Base-by-base conservation (phyloP, 2,888 invertebrate genomes). In the Apoda limacodes region DNA sequence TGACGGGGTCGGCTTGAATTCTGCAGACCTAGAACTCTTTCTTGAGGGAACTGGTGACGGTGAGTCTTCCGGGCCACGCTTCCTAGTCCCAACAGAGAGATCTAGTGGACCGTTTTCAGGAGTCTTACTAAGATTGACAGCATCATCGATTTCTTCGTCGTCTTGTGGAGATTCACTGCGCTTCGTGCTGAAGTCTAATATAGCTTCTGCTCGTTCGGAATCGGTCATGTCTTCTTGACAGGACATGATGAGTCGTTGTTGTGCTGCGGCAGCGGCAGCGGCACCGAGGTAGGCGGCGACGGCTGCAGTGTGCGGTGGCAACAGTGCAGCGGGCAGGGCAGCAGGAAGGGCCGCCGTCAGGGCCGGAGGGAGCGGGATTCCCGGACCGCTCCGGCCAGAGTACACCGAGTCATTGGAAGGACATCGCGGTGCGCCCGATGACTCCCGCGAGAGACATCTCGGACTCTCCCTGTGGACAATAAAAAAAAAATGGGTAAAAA, bases 171-270 rank as follows among this genome's bases (percentile, higher is more conserved):
- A 76, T 42, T 71, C 72, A 35, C 75, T 69, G 46, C 87, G 83
- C 54, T 91, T 90, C 14, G 89, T 87, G 65, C 93, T 93, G 54
- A 93, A 94, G 69, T 94, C 92, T 32, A 94, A 71, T 19, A 88
- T 89, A 17, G 86, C 85, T 39, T 85, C 83, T 20, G 75, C 66
- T 34, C 88, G 85, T 21, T 85, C 84, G 33, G 85, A 60, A 39
- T 85, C 82, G 22, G 78, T 82, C 45, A 85, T 86, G 29, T 91
- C 90, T 15, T 90, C 87, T 33, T 90, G 75, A 17, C 91, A 90
- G 43, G 92, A 90, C 47, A 89, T 88, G 60, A 92, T 85, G 42
- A 92, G 84, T 34, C 90, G 85, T 65, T 91, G 89, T 48, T 90
- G 90, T 33, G 88, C 88, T 13, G 87, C 88, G 2, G 88, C 88